phyloP scores from a whole-genome alignment of 2,797 vertebrate genomes.

The Morelia viridis region DNA sequence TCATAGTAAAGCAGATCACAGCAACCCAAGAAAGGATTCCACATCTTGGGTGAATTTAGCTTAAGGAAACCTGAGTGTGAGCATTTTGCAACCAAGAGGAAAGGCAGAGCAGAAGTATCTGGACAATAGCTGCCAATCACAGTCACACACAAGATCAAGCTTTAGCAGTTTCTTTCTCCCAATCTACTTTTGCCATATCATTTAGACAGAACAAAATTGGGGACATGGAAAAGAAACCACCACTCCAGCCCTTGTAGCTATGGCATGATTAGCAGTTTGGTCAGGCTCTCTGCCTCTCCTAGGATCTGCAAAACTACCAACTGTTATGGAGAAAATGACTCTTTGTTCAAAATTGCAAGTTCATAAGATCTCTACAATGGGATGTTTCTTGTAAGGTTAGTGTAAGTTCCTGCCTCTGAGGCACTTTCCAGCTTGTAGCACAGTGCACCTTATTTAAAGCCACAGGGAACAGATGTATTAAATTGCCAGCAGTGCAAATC shows the following conservation, averaged over 20 bases:
- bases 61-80: too few species aligned
- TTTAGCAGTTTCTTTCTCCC: not conserved
- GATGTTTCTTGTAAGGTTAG: not conserved
- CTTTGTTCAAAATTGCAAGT: not conserved
- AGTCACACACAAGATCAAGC: not conserved
- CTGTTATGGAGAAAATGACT: constrained; percentile 4
- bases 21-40: too few species aligned
- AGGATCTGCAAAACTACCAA: not conserved
- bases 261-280: not conserved
- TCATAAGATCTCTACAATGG: not conserved
- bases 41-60: too few species aligned
- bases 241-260: not conserved
- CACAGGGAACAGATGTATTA: not conserved
- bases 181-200: not conserved
- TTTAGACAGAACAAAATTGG: not conserved
- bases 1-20: too few species aligned
- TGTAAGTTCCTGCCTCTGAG: not conserved
- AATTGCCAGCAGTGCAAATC: not conserved
- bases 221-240: not conserved
- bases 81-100: not conserved
- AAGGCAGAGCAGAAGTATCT: not conserved
- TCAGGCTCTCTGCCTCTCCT: not conserved
- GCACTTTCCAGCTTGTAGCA: not conserved
- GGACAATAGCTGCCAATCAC: not conserved
- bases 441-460: constrained; percentile 13